A percentile compares a stretch with the other conserved stretches of the same genome.
phyloP scores from a whole-genome alignment of 2,797 vertebrate species.

The Nyctalus aviator region DNA sequence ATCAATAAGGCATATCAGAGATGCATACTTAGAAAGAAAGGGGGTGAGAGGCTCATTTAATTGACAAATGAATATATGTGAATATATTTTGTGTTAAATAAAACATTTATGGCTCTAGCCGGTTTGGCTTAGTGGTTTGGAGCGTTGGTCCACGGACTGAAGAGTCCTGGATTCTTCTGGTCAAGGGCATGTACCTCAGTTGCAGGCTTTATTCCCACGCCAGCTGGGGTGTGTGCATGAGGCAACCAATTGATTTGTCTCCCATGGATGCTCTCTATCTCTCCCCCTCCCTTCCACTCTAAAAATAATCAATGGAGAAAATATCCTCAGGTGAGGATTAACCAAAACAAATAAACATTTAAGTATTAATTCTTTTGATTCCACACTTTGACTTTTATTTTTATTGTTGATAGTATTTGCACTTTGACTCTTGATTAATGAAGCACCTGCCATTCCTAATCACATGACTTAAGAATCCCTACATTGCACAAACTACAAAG shows the following conservation, averaged over 20 bases:
- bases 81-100: conserved; percentile 45
- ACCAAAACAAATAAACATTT: neutral
- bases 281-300: too few species aligned
- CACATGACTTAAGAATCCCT: neutral
- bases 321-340: too few species aligned
- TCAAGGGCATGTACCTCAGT: too few species aligned
- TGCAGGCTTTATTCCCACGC: too few species aligned
- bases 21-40: neutral
- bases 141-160: too few species aligned
- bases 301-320: too few species aligned
- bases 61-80: neutral
- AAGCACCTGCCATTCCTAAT: neutral
- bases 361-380: conserved; percentile 43
- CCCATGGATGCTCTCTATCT: too few species aligned
- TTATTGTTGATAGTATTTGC: too few species aligned
- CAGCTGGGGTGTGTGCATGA: too few species aligned
- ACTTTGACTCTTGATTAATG: conserved; percentile 5
- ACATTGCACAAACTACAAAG: neutral
- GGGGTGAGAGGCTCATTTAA: neutral
- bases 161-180: too few species aligned
- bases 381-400: neutral
- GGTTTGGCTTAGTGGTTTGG: too few species aligned
- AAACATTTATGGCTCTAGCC: neutral
- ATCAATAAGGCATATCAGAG: conserved; percentile 32
- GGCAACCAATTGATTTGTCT: too few species aligned